These are phyloP conservation scores for Crax fasciolata DNA, from an alignment of 2,797 vertebrate species.

Conservation along the genomic window DNA sequence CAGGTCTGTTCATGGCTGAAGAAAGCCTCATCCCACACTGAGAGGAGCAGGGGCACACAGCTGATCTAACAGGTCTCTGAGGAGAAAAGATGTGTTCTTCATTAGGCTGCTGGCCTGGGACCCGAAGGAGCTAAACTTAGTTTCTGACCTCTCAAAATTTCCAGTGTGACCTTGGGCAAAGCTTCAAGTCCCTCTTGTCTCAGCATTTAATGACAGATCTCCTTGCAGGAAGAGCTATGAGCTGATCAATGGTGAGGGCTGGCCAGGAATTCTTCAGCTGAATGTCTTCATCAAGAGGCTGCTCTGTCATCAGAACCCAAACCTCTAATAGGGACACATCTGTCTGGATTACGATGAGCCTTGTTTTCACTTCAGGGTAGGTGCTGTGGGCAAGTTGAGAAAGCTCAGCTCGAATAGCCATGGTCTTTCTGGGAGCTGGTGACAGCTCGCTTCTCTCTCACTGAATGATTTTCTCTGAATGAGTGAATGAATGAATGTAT, in stretches of 20 bases:
- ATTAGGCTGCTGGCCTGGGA: background rate
- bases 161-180: background rate
- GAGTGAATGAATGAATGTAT: no score
- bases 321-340: background rate
- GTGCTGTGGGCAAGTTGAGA: background rate
- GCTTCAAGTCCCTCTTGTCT: background rate
- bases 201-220: background rate
- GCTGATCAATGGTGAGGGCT: accelerated
- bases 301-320: background rate
- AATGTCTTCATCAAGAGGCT: background rate
- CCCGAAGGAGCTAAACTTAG: background rate
- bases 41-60: background rate
- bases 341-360: accelerated
- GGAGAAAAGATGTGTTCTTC: background rate
- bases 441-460: accelerated
- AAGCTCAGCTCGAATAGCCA: background rate
- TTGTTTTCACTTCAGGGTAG: background rate
- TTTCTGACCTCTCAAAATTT: background rate
- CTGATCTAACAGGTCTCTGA: background rate
- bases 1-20: background rate
- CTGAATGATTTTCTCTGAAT: no score
- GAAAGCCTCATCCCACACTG: background rate
- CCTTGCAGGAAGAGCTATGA: background rate
- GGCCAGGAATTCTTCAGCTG: background rate
- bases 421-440: background rate